phyloP scores from a whole-genome alignment of 2,113 vertebrate genomes.

The Ochotona curzoniae region DNA sequence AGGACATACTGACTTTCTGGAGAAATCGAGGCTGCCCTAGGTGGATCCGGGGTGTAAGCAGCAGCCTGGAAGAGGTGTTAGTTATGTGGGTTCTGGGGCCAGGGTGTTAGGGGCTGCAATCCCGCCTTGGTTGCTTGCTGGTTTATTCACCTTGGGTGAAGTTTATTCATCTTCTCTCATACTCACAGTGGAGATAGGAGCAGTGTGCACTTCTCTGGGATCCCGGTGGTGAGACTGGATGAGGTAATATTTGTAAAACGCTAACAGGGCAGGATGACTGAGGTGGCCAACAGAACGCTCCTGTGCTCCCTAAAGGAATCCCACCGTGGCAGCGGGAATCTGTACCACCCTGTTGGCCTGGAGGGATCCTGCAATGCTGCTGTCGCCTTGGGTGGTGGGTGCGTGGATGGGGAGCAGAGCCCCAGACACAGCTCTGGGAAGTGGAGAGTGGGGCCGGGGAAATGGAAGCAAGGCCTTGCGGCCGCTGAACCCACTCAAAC shows the following conservation, averaged over 20 bases:
- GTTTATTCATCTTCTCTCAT: not conserved
- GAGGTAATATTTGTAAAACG: not conserved
- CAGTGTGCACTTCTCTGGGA: not conserved
- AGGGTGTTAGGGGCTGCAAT: not conserved
- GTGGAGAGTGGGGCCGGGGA: too few species aligned
- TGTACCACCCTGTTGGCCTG: not conserved
- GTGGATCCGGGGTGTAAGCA: not conserved
- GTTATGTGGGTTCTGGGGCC: not conserved
- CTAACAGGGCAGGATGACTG: not conserved
- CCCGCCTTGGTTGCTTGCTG: constrained; percentile 7
- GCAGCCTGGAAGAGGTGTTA: not conserved
- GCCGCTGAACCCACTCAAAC: too few species aligned
- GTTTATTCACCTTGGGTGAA: not conserved
- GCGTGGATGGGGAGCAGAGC: not conserved
- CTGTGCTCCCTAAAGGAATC: not conserved
- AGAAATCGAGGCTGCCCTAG: not conserved
- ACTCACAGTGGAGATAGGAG: not conserved
- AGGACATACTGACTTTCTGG: not conserved
- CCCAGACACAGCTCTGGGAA: not conserved
- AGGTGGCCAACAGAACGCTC: not conserved
- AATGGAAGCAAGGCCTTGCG: too few species aligned
- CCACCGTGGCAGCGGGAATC: not conserved
- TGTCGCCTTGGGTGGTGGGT: not conserved
- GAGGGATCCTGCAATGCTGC: not conserved
- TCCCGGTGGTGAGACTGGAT: not conserved